A percentile compares a stretch with the other conserved stretches of the same genome.
Conservation (phyloP, 2,113 vertebrate genomes). For the Rhegmatorhina hoffmannsi region DNA sequence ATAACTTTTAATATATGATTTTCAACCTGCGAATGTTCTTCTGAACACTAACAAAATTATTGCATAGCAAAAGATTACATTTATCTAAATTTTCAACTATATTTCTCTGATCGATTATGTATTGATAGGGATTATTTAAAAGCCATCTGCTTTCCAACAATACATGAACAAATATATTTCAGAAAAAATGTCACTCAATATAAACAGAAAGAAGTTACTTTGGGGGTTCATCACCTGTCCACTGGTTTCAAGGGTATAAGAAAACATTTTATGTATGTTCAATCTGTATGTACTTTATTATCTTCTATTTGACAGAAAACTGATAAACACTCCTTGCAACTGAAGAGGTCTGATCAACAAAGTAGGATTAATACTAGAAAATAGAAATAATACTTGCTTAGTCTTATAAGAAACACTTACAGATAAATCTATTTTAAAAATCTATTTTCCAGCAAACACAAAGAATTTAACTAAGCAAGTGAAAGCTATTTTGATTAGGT, state of each 20-base stretch:
- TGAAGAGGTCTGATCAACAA: not conserved
- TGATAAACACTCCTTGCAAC: not conserved
- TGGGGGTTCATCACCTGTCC: not conserved
- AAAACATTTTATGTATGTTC: not conserved
- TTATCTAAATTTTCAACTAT: not conserved
- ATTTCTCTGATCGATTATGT: not conserved
- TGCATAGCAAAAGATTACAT: not conserved
- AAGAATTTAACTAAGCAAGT: not conserved
- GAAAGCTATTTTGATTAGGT: not conserved
- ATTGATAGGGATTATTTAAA: not conserved
- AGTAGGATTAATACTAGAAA: not conserved
- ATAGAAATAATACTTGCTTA: not conserved
- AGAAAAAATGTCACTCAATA: not conserved
- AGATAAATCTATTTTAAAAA: not conserved
- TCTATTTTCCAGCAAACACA: not conserved
- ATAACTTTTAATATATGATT: not conserved
- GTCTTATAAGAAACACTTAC: not conserved
- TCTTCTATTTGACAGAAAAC: not conserved
- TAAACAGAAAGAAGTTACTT: not conserved
- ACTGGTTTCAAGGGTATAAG: not conserved
- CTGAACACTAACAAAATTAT: not conserved
- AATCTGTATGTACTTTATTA: not conserved
- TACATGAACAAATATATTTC: not conserved
- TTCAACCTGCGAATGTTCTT: not conserved
- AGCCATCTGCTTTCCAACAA: not conserved